These are phyloP conservation scores for Philopotamus ludificatus DNA, from an alignment of 1,140 invertebrate genomes.

Conservation along the genomic window DNA sequence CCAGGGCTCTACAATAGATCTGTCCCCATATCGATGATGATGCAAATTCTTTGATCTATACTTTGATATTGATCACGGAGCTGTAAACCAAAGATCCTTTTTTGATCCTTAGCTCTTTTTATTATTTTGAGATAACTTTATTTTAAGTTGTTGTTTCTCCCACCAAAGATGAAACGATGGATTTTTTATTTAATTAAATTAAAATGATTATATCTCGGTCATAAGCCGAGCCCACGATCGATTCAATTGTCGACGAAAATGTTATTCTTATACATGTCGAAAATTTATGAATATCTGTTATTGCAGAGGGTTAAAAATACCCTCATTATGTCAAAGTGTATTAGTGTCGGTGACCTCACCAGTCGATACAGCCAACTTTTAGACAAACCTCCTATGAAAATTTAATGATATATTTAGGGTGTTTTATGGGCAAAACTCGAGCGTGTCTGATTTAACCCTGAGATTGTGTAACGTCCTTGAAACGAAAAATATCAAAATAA, in stretches of 20 bases:
- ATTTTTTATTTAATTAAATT: no score
- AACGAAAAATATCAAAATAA: background rate
- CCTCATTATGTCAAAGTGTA: background rate
- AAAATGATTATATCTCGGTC: background rate
- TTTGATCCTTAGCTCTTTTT: no score
- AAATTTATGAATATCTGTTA: background rate
- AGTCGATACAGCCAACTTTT: conserved; percentile 5
- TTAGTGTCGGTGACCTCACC: conserved; percentile 1
- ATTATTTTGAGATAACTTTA: no score
- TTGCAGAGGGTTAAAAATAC: background rate
- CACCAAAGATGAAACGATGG: no score
- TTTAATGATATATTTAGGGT: background rate
- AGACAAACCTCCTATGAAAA: background rate
- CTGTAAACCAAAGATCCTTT: no score
- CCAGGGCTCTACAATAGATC: no score
- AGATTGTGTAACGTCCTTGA: background rate
- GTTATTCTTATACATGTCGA: background rate
- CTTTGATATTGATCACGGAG: no score
- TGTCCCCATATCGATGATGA: no score
- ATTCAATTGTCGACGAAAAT: background rate
- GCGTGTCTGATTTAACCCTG: background rate
- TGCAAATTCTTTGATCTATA: no score
- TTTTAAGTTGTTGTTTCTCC: no score
- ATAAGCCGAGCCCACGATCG: background rate
- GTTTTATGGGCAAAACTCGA: background rate